Evolutionary conservation across 2,113 vertebrate species (phyloP).

Genomic region (Tympanuchus pallidicinctus): DNA sequence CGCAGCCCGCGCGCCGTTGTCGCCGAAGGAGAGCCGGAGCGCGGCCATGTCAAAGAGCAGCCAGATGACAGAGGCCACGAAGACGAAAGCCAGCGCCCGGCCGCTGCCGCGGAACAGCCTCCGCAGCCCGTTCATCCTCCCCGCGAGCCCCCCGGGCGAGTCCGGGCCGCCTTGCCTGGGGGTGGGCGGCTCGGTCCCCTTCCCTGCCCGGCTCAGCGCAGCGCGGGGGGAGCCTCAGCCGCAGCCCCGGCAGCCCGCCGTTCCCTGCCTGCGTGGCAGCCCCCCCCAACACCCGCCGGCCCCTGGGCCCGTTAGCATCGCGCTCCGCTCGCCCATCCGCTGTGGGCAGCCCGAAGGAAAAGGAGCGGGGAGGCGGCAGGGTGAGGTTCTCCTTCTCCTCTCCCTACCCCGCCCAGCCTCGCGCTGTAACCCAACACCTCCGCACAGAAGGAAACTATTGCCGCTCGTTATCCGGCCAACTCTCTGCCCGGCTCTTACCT

Average conservation of each 20-base stretch:
- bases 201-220: background rate
- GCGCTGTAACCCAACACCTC: slow-evolving; percentile 76
- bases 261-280: slow-evolving; percentile 77
- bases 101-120: slow-evolving; percentile 89
- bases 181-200: background rate
- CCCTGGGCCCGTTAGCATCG: slow-evolving; percentile 70
- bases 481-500: slow-evolving; percentile 63
- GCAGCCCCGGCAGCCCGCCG: slow-evolving; percentile 24
- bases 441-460: slow-evolving; percentile 71
- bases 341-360: background rate
- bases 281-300: background rate
- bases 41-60: slow-evolving; percentile 94
- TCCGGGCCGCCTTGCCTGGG: too few relatives aligned
- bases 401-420: slow-evolving; percentile 13
- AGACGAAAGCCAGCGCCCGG: slow-evolving; percentile 87
- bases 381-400: background rate
- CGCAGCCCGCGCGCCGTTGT: slow-evolving; percentile 78
- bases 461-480: slow-evolving; percentile 53
- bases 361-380: background rate
- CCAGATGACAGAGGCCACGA: slow-evolving; percentile 91
- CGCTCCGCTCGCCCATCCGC: background rate
- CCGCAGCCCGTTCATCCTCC: slow-evolving; percentile 78
- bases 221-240: background rate
- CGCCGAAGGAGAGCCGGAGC: slow-evolving; percentile 87
- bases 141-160: background rate